Conservation (phyloP, 2,113 vertebrate genomes). For the Nibea albiflora region DNA sequence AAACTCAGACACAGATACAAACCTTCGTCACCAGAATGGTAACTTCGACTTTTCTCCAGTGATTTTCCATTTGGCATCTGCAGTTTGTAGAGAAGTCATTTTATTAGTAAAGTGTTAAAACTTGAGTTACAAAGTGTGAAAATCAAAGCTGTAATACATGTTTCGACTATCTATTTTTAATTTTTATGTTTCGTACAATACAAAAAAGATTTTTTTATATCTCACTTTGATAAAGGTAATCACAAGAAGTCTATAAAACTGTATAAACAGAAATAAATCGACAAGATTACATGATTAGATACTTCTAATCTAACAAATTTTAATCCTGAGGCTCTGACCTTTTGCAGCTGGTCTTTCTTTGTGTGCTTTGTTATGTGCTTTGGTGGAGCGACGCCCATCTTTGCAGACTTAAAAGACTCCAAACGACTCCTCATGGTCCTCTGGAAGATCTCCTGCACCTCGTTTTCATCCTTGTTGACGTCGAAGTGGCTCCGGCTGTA, state of each 20-base stretch:
- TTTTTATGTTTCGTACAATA: too few relatives aligned
- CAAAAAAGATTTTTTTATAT: background rate
- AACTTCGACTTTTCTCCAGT: conserved; percentile 48
- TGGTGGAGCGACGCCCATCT: conserved; percentile 88
- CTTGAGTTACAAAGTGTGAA: background rate
- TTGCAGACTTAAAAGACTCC: conserved; percentile 95
- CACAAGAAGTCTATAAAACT: background rate
- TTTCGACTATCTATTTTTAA: background rate
- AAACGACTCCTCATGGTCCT: conserved; percentile 96
- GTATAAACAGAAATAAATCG: background rate
- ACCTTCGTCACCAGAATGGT: conserved; percentile 80
- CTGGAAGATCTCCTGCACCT: conserved; percentile 97
- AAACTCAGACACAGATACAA: conserved; percentile 2
- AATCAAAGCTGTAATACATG: background rate
- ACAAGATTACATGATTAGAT: too few relatives aligned
- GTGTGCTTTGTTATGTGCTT: conserved; percentile 90
- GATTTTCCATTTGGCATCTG: conserved; percentile 78
- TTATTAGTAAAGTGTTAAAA: conserved; percentile 1
- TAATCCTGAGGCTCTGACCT: conserved; percentile 70
- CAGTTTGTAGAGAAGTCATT: background rate
- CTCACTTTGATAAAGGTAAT: background rate
- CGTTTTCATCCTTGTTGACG: conserved; percentile 85
- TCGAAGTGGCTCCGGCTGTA: conserved; percentile 93
- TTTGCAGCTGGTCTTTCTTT: conserved; percentile 89
- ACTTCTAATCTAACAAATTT: background rate